Percentiles rank a stretch among this genome's conserved stretches.
Conservation (phyloP, 2,888 invertebrate genomes). For the Trissolcus brochymenae region DNA sequence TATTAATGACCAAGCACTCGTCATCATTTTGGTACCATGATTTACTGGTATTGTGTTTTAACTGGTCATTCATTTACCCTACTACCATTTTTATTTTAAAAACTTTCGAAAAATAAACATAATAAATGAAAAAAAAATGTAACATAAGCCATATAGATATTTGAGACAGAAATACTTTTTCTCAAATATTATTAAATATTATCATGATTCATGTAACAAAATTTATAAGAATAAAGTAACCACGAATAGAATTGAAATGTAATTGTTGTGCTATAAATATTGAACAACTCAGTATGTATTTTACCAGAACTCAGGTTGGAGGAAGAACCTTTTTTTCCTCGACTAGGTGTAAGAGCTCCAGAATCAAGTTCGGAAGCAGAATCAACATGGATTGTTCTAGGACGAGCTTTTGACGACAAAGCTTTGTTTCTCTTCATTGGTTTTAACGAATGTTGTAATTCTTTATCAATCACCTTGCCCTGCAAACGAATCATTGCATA, state of each 20-base stretch:
- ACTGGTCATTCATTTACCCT: too few relatives aligned
- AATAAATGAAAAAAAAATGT: too few relatives aligned
- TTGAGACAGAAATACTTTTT: too few relatives aligned
- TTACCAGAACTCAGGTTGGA: constrained; percentile 88
- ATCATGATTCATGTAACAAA: too few relatives aligned
- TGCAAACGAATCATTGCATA: constrained; percentile 66
- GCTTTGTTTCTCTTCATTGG: constrained; percentile 82
- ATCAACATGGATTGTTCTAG: constrained; percentile 94
- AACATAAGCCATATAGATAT: too few relatives aligned
- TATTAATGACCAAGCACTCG: too few relatives aligned
- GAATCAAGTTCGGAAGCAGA: constrained; percentile 87
- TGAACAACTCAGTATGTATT: neutral
- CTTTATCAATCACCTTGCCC: constrained; percentile 89
- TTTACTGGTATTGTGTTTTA: too few relatives aligned
- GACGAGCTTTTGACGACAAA: constrained; percentile 83
- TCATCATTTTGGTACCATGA: too few relatives aligned
- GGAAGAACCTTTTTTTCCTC: constrained; percentile 88
- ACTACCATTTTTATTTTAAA: too few relatives aligned
- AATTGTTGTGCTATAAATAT: constrained; percentile 1
- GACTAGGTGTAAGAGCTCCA: constrained; percentile 83
- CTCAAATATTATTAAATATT: too few relatives aligned
- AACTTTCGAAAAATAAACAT: too few relatives aligned
- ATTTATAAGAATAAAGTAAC: too few relatives aligned
- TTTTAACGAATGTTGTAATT: constrained; percentile 80
- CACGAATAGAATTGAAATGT: neutral